Percentiles rank a stretch among this genome's conserved stretches.
phyloP scores from a whole-genome alignment of 2,888 invertebrate genomes.

The Tiliacea aurago region DNA sequence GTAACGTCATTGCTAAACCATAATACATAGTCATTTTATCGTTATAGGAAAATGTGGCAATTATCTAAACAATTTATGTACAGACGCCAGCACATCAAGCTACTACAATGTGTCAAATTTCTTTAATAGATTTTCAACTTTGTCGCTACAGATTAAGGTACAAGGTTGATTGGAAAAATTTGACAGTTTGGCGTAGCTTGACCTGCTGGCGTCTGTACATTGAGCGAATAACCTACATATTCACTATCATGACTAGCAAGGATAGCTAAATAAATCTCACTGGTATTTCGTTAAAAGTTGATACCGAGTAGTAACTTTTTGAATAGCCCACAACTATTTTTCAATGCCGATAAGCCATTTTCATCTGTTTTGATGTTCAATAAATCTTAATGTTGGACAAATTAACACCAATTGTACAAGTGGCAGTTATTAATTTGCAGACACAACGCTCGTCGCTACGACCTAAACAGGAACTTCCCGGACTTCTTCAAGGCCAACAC shows the following conservation, averaged over 20 bases:
- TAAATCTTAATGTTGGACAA: slow-evolving; percentile 15
- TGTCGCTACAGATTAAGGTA: too few relatives aligned
- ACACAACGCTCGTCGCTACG: slow-evolving; percentile 96
- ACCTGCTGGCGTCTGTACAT: too few relatives aligned
- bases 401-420: slow-evolving; percentile 22
- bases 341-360: too few relatives aligned
- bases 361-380: neutral
- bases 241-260: slow-evolving; percentile 39
- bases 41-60: slow-evolving; percentile 17
- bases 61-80: slow-evolving; percentile 33
- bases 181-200: too few relatives aligned
- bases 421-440: slow-evolving; percentile 80
- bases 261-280: slow-evolving; percentile 18
- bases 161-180: too few relatives aligned
- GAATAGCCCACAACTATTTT: neutral
- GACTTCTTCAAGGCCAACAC: slow-evolving; percentile 98
- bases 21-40: slow-evolving; percentile 10
- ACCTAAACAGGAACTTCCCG: slow-evolving; percentile 98
- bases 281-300: slow-evolving; percentile 23
- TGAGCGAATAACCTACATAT: slow-evolving; percentile 54
- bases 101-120: too few relatives aligned
- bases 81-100: too few relatives aligned
- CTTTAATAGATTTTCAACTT: too few relatives aligned
- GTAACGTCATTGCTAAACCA: slow-evolving; percentile 13
- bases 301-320: slow-evolving; percentile 12